phyloP scores from a whole-genome alignment of 2,797 vertebrate genomes.

The Alauda arvensis region DNA sequence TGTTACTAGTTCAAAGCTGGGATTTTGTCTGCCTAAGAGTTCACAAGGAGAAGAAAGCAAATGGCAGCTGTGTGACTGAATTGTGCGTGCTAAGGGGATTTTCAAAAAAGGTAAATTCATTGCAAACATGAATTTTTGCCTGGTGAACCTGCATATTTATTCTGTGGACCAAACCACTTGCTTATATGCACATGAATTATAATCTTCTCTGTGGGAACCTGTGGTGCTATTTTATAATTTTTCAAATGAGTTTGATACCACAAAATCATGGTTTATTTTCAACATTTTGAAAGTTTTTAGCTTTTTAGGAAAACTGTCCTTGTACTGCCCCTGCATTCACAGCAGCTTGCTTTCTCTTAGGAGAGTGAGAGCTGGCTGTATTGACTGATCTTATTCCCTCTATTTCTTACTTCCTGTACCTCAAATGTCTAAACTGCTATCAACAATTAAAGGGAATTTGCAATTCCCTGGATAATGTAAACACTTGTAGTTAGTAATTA shows the following conservation, averaged over 20 bases:
- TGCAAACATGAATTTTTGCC: background rate
- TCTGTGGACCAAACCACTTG: background rate
- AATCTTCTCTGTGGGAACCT: background rate
- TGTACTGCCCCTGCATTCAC: background rate
- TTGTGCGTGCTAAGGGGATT: background rate
- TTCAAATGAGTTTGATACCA: background rate
- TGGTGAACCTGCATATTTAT: background rate
- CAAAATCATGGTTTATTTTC: background rate
- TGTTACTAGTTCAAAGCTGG: background rate
- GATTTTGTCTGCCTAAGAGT: background rate
- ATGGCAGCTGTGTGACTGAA: background rate
- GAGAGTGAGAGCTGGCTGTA: background rate
- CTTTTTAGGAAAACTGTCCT: background rate
- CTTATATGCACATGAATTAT: background rate
- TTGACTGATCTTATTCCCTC: background rate
- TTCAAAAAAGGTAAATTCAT: background rate
- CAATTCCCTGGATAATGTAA: background rate
- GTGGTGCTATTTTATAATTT: background rate
- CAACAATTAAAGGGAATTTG: constrained; percentile 12
- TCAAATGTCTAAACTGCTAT: background rate
- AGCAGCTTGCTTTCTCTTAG: background rate
- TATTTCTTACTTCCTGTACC: background rate
- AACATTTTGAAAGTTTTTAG: background rate
- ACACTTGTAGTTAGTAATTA: constrained; percentile 10
- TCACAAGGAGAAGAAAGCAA: background rate